A percentile compares a stretch with the other conserved stretches of the same genome.
phyloP scores from a whole-genome alignment of 2,113 vertebrate species.

The Choloepus hoffmanni region DNA sequence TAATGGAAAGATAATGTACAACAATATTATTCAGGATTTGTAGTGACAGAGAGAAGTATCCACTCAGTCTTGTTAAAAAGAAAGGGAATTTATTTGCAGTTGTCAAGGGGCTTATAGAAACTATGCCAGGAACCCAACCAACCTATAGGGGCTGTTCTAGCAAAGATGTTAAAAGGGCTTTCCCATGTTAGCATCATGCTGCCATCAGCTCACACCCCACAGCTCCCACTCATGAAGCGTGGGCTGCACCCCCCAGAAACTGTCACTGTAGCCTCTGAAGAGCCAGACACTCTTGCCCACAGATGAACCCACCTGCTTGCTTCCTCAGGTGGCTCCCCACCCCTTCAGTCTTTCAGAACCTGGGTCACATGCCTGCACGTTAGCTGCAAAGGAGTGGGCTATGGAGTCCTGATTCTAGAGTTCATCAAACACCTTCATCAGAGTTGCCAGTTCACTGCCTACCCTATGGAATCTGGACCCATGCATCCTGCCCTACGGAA shows the following conservation, averaged over 20 bases:
- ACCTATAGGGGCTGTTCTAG: background rate
- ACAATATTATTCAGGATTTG: background rate
- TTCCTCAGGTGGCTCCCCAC: rapidly evolving
- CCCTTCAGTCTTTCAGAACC: background rate
- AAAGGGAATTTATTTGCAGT: background rate
- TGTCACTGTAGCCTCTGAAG: background rate
- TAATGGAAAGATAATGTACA: background rate
- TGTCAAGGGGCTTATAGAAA: background rate
- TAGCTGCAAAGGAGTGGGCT: background rate
- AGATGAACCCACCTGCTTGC: no score
- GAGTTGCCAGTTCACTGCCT: no score
- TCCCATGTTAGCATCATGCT: no score
- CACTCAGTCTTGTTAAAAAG: background rate
- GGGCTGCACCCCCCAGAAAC: background rate
- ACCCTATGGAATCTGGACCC: no score
- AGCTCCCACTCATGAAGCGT: background rate
- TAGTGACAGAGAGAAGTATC: background rate
- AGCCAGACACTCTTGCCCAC: background rate
- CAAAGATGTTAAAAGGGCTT: no score
- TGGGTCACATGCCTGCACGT: no score
- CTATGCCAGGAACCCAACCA: background rate
- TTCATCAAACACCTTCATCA: no score
- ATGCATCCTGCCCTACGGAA: no score
- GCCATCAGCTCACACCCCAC: no score
- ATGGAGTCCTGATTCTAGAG: no score